Percentiles rank a stretch among this genome's conserved stretches.
Evolutionary conservation across 2,888 invertebrate species (phyloP).

Genomic region (Acheta domesticus): DNA sequence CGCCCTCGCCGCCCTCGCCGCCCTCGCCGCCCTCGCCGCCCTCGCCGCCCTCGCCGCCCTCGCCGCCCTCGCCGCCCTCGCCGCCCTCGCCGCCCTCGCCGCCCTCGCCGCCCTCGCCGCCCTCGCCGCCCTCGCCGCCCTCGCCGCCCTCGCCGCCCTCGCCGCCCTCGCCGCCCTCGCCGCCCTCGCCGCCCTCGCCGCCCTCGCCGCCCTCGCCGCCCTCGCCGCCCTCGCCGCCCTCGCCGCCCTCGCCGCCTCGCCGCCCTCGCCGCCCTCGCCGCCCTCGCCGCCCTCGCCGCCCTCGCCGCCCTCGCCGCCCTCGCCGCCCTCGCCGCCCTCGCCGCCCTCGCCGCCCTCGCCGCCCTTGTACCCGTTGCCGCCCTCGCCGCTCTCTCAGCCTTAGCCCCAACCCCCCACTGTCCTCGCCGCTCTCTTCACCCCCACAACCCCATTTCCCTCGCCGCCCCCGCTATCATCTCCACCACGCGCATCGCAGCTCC

Average conservation of each 20-base stretch:
- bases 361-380: neutral
- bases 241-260: neutral
- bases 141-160: too few relatives aligned
- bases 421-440: neutral
- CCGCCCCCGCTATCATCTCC: neutral
- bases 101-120: too few relatives aligned
- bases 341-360: too few relatives aligned
- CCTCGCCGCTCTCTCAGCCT: neutral
- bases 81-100: too few relatives aligned
- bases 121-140: too few relatives aligned
- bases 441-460: neutral
- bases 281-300: neutral
- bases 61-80: too few relatives aligned
- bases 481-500: neutral
- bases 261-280: neutral
- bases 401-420: neutral
- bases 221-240: neutral
- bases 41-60: neutral
- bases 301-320: too few relatives aligned
- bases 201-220: neutral
- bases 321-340: too few relatives aligned
- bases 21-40: neutral
- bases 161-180: neutral
- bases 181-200: neutral
- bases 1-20: neutral